Conservation (phyloP, 2,113 vertebrate species). For the Clarias magur region DNA sequence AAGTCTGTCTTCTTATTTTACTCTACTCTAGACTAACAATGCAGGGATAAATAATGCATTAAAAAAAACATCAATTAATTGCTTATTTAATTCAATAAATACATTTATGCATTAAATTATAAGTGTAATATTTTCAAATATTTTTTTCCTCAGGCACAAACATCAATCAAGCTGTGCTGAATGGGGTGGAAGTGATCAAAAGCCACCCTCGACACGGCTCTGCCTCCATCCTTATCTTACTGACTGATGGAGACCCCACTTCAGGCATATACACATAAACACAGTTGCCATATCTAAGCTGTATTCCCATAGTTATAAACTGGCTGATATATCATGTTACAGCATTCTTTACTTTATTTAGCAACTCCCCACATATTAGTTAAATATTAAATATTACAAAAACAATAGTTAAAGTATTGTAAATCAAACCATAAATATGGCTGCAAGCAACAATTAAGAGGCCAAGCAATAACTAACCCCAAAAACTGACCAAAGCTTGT, state of each 20-base stretch:
- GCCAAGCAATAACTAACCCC: too few relatives aligned
- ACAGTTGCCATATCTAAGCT: not conserved
- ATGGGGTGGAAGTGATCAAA: conserved; percentile 80
- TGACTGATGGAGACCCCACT: conserved; percentile 90
- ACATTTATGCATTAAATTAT: not conserved
- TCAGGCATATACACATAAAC: conserved; percentile 63
- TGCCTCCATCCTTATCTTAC: conserved; percentile 85
- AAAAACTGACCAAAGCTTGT: too few relatives aligned
- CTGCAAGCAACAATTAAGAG: too few relatives aligned
- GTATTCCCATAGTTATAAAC: not conserved
- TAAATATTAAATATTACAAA: not conserved
- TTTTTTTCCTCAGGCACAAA: conserved; percentile 77
- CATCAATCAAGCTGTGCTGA: conserved; percentile 81
- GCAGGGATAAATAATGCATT: not conserved
- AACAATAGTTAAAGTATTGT: too few relatives aligned
- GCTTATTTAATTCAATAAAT: not conserved
- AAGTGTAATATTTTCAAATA: not conserved
- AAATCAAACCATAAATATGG: too few relatives aligned
- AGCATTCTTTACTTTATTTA: too few relatives aligned
- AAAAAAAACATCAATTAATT: too few relatives aligned
- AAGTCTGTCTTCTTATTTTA: not conserved
- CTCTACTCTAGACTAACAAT: not conserved
- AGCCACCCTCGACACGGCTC: conserved; percentile 71
- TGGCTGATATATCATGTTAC: too few relatives aligned
- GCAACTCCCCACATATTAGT: not conserved